Conservation (phyloP, 2,888 invertebrate species). For the Drosophila merina region DNA sequence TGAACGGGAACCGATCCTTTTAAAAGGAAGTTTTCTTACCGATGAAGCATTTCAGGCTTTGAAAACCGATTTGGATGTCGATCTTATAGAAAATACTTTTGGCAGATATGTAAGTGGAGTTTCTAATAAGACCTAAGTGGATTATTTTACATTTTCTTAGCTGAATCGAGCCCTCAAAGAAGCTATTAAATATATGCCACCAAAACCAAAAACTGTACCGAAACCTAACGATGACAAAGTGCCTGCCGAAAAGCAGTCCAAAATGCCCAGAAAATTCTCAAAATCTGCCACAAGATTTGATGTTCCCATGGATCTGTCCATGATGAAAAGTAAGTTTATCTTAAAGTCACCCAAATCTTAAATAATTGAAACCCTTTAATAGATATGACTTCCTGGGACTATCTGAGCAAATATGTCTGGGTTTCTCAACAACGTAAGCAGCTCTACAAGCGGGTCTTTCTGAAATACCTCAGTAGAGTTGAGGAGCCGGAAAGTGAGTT, state of each 20-base stretch:
- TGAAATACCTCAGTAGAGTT: conserved; percentile 79
- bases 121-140: too few species aligned
- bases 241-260: conserved; percentile 72
- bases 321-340: conserved; percentile 78
- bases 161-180: conserved; percentile 82
- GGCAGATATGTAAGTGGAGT: conserved; percentile 80
- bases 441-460: conserved; percentile 86
- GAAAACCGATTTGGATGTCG: conserved; percentile 81
- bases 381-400: conserved; percentile 90
- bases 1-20: conserved; percentile 81
- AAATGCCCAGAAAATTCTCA: conserved; percentile 90
- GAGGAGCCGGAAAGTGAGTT: conserved; percentile 69
- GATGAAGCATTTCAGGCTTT: conserved; percentile 82
- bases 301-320: conserved; percentile 88
- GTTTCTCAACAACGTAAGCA: conserved; percentile 86
- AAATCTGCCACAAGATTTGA: conserved; percentile 90
- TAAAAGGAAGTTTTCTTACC: conserved; percentile 83
- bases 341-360: background rate
- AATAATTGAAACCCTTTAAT: conserved; percentile 10
- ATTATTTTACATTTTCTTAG: conserved; percentile 48
- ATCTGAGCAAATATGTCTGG: conserved; percentile 88
- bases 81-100: conserved; percentile 83
- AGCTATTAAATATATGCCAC: conserved; percentile 81
- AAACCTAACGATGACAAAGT: conserved; percentile 63
- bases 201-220: conserved; percentile 51